A percentile compares a stretch with the other conserved stretches of the same genome.
Evolutionary conservation across 2,113 vertebrate genomes (phyloP).

Genomic region (Leptocoma aspasia): DNA sequence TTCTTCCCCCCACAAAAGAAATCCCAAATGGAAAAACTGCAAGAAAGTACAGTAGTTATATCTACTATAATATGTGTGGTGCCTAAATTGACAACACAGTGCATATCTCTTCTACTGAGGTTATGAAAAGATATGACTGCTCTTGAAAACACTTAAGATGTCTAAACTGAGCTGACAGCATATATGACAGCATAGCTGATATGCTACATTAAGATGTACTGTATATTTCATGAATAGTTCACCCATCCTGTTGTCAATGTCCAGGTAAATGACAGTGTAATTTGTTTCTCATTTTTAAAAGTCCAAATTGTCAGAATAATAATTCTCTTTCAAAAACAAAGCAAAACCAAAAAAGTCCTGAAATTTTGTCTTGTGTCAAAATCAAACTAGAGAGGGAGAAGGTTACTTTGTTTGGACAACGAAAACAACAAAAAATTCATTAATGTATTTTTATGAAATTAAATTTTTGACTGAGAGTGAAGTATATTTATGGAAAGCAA

Average conservation of each 20-base stretch:
- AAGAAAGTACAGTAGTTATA: background rate
- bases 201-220: background rate
- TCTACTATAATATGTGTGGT: background rate
- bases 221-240: background rate
- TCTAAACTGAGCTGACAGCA: background rate
- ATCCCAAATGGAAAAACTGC: background rate
- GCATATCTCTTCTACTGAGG: background rate
- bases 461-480: background rate
- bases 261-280: background rate
- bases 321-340: background rate
- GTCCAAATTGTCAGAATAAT: background rate
- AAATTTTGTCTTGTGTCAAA: background rate
- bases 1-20: rapidly evolving
- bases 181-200: too few relatives aligned
- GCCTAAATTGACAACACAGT: background rate
- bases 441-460: background rate
- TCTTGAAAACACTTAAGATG: background rate
- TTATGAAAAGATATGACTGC: background rate
- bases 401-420: background rate
- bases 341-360: background rate
- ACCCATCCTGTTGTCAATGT: background rate
- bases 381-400: background rate
- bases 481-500: background rate
- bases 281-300: background rate
- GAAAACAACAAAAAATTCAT: background rate